phyloP scores from a whole-genome alignment of 2,888 invertebrate species.

The Dromius quadrimaculatus region DNA sequence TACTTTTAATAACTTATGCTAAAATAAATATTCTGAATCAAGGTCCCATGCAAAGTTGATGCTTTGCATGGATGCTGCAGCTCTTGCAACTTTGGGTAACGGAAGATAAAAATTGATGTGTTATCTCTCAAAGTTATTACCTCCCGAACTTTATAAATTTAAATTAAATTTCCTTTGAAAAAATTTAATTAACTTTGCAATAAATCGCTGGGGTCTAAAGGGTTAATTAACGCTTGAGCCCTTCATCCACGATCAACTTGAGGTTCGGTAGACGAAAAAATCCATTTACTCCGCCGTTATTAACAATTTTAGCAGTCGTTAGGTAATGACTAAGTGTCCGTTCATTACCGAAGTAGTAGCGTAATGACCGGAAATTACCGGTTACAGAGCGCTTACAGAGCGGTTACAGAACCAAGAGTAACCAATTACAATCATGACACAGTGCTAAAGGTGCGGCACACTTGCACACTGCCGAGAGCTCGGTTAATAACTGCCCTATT shows the following conservation, averaged over 20 bases:
- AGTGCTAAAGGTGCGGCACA: conserved; percentile 42
- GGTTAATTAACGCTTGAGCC: background rate
- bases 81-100: too few species aligned
- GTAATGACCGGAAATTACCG: conserved; percentile 60
- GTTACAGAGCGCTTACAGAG: conserved; percentile 59
- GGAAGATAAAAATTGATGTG: too few species aligned
- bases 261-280: conserved; percentile 12
- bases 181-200: conserved; percentile 18
- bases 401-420: too few species aligned
- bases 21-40: too few species aligned
- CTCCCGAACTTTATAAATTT: conserved; percentile 1
- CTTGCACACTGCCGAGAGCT: background rate
- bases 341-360: conserved; percentile 59
- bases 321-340: conserved; percentile 57
- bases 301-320: conserved; percentile 56
- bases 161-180: background rate
- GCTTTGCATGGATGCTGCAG: too few species aligned
- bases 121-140: background rate
- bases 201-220: conserved; percentile 7
- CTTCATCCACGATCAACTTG: background rate
- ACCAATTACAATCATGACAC: conserved; percentile 57
- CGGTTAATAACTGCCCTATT: conserved; percentile 21
- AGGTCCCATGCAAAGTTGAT: too few species aligned
- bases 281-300: conserved; percentile 43
- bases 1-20: too few species aligned